A percentile compares a stretch with the other conserved stretches of the same genome.
Evolutionary conservation across 1,140 invertebrate genomes (phyloP).

Genomic region (Parasteatoda tepidariorum): DNA sequence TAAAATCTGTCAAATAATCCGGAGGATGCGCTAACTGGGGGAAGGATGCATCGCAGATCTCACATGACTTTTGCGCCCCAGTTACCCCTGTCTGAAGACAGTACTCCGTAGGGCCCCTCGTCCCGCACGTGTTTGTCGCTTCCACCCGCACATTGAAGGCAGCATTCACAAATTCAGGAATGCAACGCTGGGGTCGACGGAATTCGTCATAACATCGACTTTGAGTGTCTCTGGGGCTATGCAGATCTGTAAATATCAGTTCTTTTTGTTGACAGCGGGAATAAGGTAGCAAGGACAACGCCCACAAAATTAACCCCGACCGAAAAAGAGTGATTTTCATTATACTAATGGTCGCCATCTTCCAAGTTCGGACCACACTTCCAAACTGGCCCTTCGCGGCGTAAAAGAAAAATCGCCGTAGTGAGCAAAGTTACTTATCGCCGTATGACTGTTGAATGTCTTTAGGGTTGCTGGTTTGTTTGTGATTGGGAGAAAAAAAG

Average conservation of each 20-base stretch:
- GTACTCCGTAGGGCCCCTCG: conserved; percentile 79
- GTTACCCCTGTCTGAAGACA: conserved; percentile 86
- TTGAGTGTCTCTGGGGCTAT: conserved; percentile 9
- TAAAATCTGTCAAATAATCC: conserved; percentile 89
- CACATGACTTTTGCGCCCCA: conserved; percentile 73
- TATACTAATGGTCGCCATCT: conserved; percentile 6
- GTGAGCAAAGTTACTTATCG: not conserved
- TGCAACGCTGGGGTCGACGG: conserved; percentile 81
- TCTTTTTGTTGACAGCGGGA: conserved; percentile 12
- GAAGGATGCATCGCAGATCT: conserved; percentile 72
- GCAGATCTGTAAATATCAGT: conserved; percentile 10
- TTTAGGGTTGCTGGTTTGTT: not conserved
- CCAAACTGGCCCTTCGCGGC: not conserved
- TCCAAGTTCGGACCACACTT: not conserved
- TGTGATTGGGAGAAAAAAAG: not conserved
- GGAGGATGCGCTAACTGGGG: conserved; percentile 77
- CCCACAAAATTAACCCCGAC: not conserved
- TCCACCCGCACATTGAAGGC: conserved; percentile 89
- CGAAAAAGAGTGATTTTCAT: not conserved
- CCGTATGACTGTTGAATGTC: conserved; percentile 15
- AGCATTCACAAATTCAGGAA: conserved; percentile 96
- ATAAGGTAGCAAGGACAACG: not conserved
- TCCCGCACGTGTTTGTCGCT: conserved; percentile 95
- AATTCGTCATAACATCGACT: conserved; percentile 71
- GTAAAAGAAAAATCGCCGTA: not conserved